A percentile compares a stretch with the other conserved stretches of the same genome.
Conservation (phyloP, 2,888 invertebrate species). For the Callimorpha dominula region DNA sequence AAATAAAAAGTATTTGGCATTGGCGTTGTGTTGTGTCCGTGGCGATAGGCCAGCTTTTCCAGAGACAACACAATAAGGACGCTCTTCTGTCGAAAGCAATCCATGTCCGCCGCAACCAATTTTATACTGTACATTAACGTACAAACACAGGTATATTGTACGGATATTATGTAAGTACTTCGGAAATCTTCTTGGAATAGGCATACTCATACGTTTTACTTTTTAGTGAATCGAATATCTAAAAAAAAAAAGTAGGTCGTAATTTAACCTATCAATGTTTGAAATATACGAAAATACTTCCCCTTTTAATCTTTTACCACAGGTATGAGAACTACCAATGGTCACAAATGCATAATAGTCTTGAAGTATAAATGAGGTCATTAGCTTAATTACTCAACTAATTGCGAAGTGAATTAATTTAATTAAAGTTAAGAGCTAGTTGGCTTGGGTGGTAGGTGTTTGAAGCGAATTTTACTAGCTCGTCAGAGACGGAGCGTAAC, state of each 20-base stretch:
- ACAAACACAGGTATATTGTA: conserved; percentile 39
- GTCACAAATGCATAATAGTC: conserved; percentile 20
- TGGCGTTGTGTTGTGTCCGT: conserved; percentile 63
- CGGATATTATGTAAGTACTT: conserved; percentile 21
- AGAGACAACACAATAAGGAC: conserved; percentile 82
- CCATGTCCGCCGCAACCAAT: conserved; percentile 75
- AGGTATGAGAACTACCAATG: not conserved
- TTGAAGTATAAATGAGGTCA: conserved; percentile 41
- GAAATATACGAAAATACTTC: not conserved
- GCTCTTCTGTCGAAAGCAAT: conserved; percentile 77
- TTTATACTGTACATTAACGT: conserved; percentile 54
- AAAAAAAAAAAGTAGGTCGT: not conserved
- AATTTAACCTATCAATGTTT: not conserved
- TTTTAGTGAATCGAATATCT: not conserved
- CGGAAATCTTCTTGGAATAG: conserved; percentile 3
- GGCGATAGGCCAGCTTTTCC: conserved; percentile 75
- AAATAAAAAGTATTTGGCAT: conserved; percentile 73
- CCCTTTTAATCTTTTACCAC: not conserved
- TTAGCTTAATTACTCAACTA: conserved; percentile 51
- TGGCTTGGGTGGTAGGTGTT: conserved; percentile 63
- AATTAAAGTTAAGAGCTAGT: conserved; percentile 59
- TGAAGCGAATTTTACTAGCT: conserved; percentile 67
- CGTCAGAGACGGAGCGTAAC: conserved; percentile 73
- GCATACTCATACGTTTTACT: conserved; percentile 14
- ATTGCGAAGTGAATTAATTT: conserved; percentile 55